Base-by-base conservation (phyloP, 2,113 vertebrate genomes). In the Clinocottus analis region DNA sequence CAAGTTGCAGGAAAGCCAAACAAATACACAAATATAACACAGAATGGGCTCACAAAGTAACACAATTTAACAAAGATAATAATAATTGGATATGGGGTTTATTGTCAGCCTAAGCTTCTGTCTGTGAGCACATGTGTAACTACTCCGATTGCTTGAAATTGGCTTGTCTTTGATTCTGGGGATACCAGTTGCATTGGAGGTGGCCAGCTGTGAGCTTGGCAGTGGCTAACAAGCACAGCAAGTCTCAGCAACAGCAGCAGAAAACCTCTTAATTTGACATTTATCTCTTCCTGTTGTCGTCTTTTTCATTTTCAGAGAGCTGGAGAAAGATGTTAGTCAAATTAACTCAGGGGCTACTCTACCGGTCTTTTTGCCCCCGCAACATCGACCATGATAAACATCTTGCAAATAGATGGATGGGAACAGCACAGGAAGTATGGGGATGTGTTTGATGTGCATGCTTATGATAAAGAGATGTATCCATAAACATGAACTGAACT, bases 251-350 rank as follows among this genome's bases (percentile, higher is more conserved):
- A n/a, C 45, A 49, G 45, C 45, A 21, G 45, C 45, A 49, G 17
- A 49, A 68, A 58, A 53, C 17, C 25, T 23, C 55, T 67, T 70
- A 62, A 70, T 82, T 62, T 43, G 33, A 74, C 29, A 79, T 79
- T 41, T 72, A 31, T 77, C 47, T 55, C 12, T 51, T 49, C 41
- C 35, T 1, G 11, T 53, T 58, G 59, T 77, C 41, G 35, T 45
- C n/a, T 53, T 27, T 23, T 55, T 65, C 3, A 47, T 14, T 16
- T 9, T 41, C 25, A 25, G 14, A 68, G 17, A 49, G 19, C 4
- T 7, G 16, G 23, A 58, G 25, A 53, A 72, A 35, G 29, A 43
- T 37, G 13, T 16, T 23, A 8, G 27, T 19, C 37, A 23, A 33
- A 17, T 41, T 12, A 77, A 45, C 5, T 4, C 16, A 6, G 17